Base-by-base conservation (phyloP, 2,113 vertebrate genomes). In the Caloenas nicobarica region DNA sequence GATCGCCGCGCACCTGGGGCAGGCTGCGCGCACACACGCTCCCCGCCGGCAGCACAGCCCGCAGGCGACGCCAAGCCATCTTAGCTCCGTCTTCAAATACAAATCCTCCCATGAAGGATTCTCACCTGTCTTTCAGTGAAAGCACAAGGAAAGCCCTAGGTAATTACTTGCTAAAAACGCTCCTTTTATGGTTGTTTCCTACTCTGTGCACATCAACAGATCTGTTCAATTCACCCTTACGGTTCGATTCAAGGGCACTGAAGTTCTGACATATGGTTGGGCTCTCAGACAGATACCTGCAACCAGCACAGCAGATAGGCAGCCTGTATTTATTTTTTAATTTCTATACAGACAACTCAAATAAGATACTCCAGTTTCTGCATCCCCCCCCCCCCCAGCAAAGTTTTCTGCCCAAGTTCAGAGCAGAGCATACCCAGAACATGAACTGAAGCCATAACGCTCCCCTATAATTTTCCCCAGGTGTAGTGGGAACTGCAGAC, bases 1-100 rank as follows among this genome's bases (percentile, higher is more conserved):
- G 18, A 46, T 46, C 82, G 73, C 88, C 60, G n/a, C 50, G 33
- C 92, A 56, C 77, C 80, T 16, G 88, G 44, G 71, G 11, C 60
- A 36, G 74, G 18, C 81, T 34, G 62, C 26, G 42, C 36, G 7
- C 81, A 7, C 61, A n/a, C 48, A 5, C 62, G 62, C 71, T 36
- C 73, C 88, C 34, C 71, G 9, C 73, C 23, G 11, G 21, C 48
- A 50, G 23, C 23, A 11, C 48, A 50, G 48, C 48, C 48, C 48
- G 21, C 22, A 24, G 88, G 85, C 85, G 51, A 38, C 88, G 64
- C 93, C 94, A 34, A 88, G 91, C 93, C 96, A 76, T 79, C 68
- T 90, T 68, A 84, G 94, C 73, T 40, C 2, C 28, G 51, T 17
- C 72, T 83, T 24, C 68, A 15, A 7, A 40, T 1, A 18, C 61